Conservation (phyloP, 2,888 invertebrate species). For the Cordilura impudica region DNA sequence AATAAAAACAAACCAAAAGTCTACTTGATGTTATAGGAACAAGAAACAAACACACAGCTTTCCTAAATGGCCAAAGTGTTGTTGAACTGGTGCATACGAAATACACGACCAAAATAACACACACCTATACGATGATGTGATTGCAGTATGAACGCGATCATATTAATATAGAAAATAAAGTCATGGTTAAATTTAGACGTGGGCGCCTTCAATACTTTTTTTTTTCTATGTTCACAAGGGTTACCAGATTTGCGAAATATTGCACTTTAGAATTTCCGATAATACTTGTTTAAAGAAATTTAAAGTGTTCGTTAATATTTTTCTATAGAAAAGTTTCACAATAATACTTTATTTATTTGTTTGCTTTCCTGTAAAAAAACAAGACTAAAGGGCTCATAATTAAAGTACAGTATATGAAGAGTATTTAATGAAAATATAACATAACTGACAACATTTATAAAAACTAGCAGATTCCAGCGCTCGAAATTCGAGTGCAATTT, state of each 20-base stretch:
- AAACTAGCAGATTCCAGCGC: no score
- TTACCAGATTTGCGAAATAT: neutral
- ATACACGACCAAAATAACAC: neutral
- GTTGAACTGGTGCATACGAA: constrained; percentile 57
- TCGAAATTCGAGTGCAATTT: no score
- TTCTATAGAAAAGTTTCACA: no score
- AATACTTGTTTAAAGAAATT: no score
- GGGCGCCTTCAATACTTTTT: constrained; percentile 37
- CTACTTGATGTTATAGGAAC: constrained; percentile 25
- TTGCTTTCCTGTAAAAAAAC: no score
- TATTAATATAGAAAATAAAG: constrained; percentile 53
- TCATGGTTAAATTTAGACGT: constrained; percentile 54
- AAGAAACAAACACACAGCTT: constrained; percentile 11
- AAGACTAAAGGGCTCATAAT: no score
- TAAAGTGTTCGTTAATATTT: no score
- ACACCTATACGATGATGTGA: neutral
- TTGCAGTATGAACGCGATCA: constrained; percentile 50
- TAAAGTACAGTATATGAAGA: no score
- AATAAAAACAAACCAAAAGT: constrained; percentile 23
- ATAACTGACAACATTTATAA: no score
- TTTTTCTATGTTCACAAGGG: neutral
- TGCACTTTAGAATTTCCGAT: no score
- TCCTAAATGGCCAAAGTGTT: constrained; percentile 55
- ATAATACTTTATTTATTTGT: no score
- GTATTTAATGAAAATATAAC: no score